phyloP scores from a whole-genome alignment of 2,113 vertebrate species.

The Malaclemys terrapin region DNA sequence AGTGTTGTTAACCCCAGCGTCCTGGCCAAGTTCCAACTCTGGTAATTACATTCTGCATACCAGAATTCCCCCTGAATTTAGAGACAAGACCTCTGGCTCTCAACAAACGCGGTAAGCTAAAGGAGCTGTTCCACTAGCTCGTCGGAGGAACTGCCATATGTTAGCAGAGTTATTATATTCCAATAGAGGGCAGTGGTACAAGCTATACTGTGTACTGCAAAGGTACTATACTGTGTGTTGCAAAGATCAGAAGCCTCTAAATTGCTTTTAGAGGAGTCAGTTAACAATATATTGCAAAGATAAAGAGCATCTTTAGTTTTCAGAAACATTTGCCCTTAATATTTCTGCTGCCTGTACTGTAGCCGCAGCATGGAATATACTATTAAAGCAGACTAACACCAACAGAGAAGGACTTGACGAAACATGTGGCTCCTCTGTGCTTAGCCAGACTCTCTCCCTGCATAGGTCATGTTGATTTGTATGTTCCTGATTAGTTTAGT shows the following conservation, averaged over 20 bases:
- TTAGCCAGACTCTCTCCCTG: not conserved
- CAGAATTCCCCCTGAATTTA: conserved; percentile 31
- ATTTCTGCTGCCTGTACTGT: not conserved
- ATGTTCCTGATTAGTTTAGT: not conserved
- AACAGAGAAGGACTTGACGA: not conserved
- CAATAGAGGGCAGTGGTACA: conserved; percentile 8
- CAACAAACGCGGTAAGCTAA: not conserved
- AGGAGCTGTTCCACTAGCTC: not conserved
- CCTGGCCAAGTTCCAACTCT: conserved; percentile 56
- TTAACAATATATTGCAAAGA: not conserved
- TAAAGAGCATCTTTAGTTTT: not conserved
- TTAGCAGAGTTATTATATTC: conserved; percentile 20
- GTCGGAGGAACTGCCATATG: not conserved
- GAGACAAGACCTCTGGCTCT: conserved; percentile 31
- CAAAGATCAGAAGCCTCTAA: not conserved
- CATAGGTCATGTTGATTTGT: not conserved
- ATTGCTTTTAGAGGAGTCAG: not conserved
- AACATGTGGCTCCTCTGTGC: not conserved
- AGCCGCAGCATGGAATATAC: not conserved
- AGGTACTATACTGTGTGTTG: not conserved
- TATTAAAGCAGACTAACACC: not conserved
- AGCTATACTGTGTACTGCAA: not conserved
- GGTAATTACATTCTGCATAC: conserved; percentile 51
- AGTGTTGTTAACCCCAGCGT: not conserved
- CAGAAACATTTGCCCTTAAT: not conserved